phyloP scores from a whole-genome alignment of 2,797 vertebrate species.

The Chrysolophus pictus region DNA sequence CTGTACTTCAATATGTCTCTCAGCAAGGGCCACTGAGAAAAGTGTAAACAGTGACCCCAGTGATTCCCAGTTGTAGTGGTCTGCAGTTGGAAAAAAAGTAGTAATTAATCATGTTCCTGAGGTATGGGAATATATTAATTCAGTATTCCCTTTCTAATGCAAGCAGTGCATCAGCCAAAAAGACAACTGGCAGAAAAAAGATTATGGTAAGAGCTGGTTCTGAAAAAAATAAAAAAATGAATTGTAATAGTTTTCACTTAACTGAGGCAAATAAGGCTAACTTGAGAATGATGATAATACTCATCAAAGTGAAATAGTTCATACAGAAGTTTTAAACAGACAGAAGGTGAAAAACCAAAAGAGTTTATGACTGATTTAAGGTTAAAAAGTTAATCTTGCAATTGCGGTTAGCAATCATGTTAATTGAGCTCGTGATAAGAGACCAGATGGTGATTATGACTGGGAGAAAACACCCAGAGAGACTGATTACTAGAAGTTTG shows the following conservation, averaged over 20 bases:
- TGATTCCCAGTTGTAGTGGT: background rate
- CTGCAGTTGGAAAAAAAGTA: background rate
- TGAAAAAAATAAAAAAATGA: background rate
- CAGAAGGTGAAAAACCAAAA: conserved; percentile 40
- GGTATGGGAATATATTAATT: background rate
- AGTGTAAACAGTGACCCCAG: background rate
- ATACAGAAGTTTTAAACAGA: conserved; percentile 44
- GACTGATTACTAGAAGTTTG: background rate
- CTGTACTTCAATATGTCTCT: background rate
- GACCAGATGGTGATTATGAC: conserved; percentile 47
- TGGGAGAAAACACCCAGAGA: conserved; percentile 12
- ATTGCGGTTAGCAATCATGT: conserved; percentile 14
- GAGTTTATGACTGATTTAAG: conserved; percentile 31
- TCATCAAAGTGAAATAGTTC: conserved; percentile 37
- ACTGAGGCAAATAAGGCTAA: conserved; percentile 24
- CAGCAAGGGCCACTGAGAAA: background rate
- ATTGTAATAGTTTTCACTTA: background rate
- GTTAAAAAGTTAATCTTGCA: conserved; percentile 45
- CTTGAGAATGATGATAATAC: conserved; percentile 18
- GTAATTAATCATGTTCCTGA: background rate
- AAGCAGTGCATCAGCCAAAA: background rate
- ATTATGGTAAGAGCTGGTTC: background rate
- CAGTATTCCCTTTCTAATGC: background rate
- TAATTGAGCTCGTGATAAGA: conserved; percentile 26
- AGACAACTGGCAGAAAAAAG: background rate